A percentile compares a stretch with the other conserved stretches of the same genome.
These are phyloP conservation scores for Eptatretus atami DNA, from an alignment of 2,797 vertebrate species.

Conservation along the genomic window DNA sequence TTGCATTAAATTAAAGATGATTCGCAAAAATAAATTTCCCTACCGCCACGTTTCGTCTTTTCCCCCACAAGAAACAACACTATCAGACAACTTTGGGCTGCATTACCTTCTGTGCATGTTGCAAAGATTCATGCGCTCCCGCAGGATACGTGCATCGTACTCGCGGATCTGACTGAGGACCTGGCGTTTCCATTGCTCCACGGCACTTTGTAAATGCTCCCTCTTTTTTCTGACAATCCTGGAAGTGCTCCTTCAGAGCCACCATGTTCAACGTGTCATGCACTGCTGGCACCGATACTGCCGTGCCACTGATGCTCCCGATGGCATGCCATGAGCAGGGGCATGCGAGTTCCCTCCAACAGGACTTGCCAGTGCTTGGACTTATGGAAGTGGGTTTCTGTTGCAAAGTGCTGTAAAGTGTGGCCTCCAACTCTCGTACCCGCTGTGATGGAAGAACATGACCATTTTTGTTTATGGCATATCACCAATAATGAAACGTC, in stretches of 20 bases:
- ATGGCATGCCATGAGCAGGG: neutral
- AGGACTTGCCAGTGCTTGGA: neutral
- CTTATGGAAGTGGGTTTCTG: conserved; percentile 37
- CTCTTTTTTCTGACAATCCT: conserved; percentile 49
- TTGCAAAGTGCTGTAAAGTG: conserved; percentile 63
- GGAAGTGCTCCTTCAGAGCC: conserved; percentile 17
- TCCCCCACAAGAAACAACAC: too few species aligned
- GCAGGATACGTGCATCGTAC: conserved; percentile 71
- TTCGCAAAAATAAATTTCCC: too few species aligned
- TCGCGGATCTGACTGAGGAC: conserved; percentile 84
- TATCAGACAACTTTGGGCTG: neutral
- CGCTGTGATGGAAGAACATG: conserved; percentile 34
- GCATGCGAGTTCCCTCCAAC: neutral
- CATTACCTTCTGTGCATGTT: conserved; percentile 79
- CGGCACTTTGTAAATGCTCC: conserved; percentile 50
- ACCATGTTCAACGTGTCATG: neutral
- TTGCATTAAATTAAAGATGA: too few species aligned
- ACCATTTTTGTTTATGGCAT: neutral
- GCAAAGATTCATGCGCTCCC: conserved; percentile 76
- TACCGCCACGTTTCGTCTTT: too few species aligned
- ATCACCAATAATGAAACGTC: neutral
- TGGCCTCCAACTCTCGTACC: conserved; percentile 95
- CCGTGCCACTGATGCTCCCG: neutral
- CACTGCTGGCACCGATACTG: neutral
- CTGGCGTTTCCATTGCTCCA: conserved; percentile 76